Evolutionary conservation across 2,888 invertebrate genomes (phyloP).

Genomic region (Stegana nigrithorax): DNA sequence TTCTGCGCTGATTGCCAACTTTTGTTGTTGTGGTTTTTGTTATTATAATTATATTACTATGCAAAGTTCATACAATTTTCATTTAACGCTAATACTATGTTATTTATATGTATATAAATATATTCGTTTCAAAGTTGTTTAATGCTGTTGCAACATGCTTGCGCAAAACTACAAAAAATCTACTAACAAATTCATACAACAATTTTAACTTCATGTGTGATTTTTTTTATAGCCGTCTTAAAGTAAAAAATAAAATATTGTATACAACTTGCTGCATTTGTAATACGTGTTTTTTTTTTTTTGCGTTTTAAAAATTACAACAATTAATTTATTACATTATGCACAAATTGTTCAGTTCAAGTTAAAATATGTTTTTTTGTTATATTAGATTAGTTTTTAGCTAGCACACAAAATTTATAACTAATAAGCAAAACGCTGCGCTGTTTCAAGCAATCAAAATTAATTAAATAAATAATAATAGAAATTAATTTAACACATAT

Average conservation of each 20-base stretch:
- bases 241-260: too few relatives aligned
- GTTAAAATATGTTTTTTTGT: neutral
- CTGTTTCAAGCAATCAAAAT: neutral
- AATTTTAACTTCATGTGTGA: slow-evolving; percentile 25
- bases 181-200: slow-evolving; percentile 49
- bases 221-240: too few relatives aligned
- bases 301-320: slow-evolving; percentile 1
- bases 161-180: slow-evolving; percentile 25
- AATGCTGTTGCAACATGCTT: slow-evolving; percentile 19
- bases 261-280: too few relatives aligned
- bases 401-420: too few relatives aligned
- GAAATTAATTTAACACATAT: slow-evolving; percentile 5
- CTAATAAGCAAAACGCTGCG: too few relatives aligned
- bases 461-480: neutral
- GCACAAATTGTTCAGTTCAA: slow-evolving; percentile 13
- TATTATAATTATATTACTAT: slow-evolving; percentile 26
- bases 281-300: slow-evolving; percentile 39
- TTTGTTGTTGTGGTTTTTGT: slow-evolving; percentile 37
- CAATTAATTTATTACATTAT: too few relatives aligned
- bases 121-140: slow-evolving; percentile 2
- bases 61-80: slow-evolving; percentile 20
- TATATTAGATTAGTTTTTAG: neutral
- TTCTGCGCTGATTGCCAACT: slow-evolving; percentile 61
- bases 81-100: slow-evolving; percentile 1
- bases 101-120: slow-evolving; percentile 1